Evolutionary conservation across 2,797 vertebrate species (phyloP), one percentile per base, ranked within the genome.

Genomic region (Diceros bicornis): DNA sequence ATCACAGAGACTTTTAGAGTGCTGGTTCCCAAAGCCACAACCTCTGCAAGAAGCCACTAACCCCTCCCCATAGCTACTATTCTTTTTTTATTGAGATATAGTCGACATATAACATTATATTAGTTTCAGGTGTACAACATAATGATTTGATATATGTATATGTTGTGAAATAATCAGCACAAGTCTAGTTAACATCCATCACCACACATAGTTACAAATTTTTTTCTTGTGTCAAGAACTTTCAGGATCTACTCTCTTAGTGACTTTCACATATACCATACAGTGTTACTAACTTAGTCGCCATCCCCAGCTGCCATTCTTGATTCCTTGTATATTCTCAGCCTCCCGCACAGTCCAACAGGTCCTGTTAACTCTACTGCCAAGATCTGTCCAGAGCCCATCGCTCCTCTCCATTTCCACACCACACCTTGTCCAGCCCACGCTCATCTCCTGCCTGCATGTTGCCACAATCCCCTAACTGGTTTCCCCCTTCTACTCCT

Each of bases 341-440:
- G 82, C 47, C 12, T 82, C 85, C 34, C 1, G 1, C 4, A 2
- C 2, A 18, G n/a, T 13, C 47, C 64, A 71, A 47, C 11, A 71
- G 32, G 32, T 81, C 66, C 55, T 2, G 20, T 14, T 37, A 32
- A 44, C 41, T n/a, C 18, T 20, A 21, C 34, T 18, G 79, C 66
- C 41, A 20, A 61, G 75, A 66, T 66, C 71, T 18, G 12, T 4
- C 74, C 61, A 52, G 55, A 50, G 7, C 9, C 59, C 59, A 4
- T 29, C 21, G 21, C 3, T 16, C 29, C 52, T 47, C 27, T 74
- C 41, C 29, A 3, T 13, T 23, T 32, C n/a, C 20, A 8, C 1
- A 1, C 9, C 14, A 11, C 13, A 2, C 29, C 66, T 32, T 4
- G 4, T 21, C 47, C 23, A 1, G 29, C 20, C 2, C 47, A 21